Conservation (phyloP, 2,888 invertebrate species). For the Mimas tiliae region DNA sequence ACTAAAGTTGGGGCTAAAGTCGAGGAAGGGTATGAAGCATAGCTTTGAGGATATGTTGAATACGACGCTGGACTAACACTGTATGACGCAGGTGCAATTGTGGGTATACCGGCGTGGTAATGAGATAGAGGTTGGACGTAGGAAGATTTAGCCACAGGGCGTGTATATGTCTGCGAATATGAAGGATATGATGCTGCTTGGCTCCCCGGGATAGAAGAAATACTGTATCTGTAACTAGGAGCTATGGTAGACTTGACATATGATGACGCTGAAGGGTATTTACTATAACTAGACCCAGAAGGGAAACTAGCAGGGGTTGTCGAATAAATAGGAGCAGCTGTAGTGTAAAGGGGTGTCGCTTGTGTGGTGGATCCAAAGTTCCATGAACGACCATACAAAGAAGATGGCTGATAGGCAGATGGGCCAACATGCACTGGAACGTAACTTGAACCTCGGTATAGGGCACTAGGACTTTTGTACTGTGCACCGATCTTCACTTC, state of each 20-base stretch:
- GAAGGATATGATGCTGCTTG: conserved; percentile 2
- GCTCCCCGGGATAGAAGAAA: neutral
- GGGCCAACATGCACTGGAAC: neutral
- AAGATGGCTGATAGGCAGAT: neutral
- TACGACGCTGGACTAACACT: neutral
- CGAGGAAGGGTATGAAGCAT: neutral
- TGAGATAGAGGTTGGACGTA: neutral
- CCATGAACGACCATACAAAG: neutral
- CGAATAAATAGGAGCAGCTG: neutral
- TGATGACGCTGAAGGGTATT: neutral
- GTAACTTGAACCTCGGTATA: neutral
- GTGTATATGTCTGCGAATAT: neutral
- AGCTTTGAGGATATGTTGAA: neutral
- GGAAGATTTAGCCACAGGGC: neutral
- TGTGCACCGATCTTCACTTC: conserved; percentile 4
- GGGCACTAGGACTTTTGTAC: neutral
- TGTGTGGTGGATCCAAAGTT: neutral
- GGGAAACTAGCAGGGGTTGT: neutral
- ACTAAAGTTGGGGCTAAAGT: neutral
- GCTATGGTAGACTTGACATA: conserved; percentile 16
- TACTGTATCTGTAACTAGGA: conserved; percentile 4
- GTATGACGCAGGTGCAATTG: neutral
- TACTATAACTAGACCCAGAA: neutral
- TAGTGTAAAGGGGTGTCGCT: neutral
- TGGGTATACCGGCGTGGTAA: neutral